Conservation (phyloP, 92 coral and sea anemone genomes). For the Chrysogorgia sp. region DNA sequence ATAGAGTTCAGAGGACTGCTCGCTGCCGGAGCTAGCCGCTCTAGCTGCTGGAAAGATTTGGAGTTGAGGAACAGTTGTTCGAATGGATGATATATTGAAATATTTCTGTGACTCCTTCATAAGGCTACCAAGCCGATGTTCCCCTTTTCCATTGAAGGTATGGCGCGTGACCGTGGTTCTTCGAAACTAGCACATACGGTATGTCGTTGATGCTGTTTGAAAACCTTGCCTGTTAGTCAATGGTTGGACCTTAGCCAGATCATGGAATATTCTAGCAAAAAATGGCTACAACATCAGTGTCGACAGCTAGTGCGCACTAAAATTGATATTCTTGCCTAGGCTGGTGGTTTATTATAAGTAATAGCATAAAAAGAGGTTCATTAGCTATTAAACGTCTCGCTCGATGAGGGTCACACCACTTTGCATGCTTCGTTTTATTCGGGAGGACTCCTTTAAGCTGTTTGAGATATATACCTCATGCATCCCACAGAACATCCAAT, state of each 20-base stretch:
- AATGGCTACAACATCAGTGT: too few relatives aligned
- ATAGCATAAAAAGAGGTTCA: too few relatives aligned
- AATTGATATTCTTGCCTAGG: too few relatives aligned
- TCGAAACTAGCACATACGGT: constrained; percentile 18
- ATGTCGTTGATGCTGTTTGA: constrained; percentile 12
- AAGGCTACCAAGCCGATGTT: constrained; percentile 8
- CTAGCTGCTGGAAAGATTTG: constrained; percentile 8
- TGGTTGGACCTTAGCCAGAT: too few relatives aligned
- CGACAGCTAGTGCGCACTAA: too few relatives aligned
- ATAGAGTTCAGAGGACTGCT: not conserved
- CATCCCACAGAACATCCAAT: constrained; percentile 38
- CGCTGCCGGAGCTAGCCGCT: not conserved
- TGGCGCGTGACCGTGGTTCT: constrained; percentile 42
- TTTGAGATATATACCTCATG: constrained; percentile 34
- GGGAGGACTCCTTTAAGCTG: constrained; percentile 54
- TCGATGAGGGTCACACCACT: constrained; percentile 31
- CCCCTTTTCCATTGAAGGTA: constrained; percentile 17
- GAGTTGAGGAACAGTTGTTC: not conserved
- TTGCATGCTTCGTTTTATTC: constrained; percentile 47
- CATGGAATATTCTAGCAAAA: too few relatives aligned
- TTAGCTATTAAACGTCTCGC: too few relatives aligned
- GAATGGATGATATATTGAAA: not conserved
- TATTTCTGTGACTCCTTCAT: not conserved
- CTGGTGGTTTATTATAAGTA: too few relatives aligned
- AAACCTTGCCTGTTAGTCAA: too few relatives aligned